phyloP scores from a whole-genome alignment of 2,113 vertebrate species.

The Podiceps cristatus region DNA sequence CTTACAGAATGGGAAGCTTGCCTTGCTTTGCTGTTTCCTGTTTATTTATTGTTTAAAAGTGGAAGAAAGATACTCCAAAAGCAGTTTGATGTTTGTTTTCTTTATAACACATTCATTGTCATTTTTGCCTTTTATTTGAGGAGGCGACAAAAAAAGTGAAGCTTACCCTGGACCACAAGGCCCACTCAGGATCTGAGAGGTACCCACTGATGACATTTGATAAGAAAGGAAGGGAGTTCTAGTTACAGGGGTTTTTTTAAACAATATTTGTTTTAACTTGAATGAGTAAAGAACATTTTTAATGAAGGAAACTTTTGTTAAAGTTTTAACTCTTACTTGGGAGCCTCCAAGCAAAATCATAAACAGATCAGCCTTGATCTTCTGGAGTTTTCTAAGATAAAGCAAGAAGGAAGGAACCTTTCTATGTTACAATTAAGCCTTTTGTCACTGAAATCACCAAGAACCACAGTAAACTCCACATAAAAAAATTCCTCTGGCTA shows the following conservation, averaged over 20 bases:
- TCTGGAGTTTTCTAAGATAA: background rate
- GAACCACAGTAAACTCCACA: background rate
- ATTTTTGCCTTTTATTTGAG: background rate
- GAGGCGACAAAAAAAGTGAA: background rate
- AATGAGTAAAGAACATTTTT: background rate
- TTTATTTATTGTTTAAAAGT: background rate
- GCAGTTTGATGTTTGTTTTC: background rate
- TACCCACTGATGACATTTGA: background rate
- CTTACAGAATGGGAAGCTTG: background rate
- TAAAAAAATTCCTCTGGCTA: background rate
- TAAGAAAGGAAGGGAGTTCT: background rate
- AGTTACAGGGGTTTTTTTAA: background rate
- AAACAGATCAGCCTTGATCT: background rate
- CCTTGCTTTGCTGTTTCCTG: background rate
- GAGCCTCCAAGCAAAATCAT: background rate
- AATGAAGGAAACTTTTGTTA: background rate
- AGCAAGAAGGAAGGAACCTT: background rate
- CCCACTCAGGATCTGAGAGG: background rate
- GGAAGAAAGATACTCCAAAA: background rate
- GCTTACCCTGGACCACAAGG: background rate
- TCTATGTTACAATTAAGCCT: background rate
- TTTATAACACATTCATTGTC: background rate
- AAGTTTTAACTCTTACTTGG: background rate
- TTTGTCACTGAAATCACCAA: background rate
- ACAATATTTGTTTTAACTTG: background rate